Percentiles rank a stretch among this genome's conserved stretches.
phyloP scores from a whole-genome alignment of 2,888 invertebrate species.

The Thymelicus acteon region DNA sequence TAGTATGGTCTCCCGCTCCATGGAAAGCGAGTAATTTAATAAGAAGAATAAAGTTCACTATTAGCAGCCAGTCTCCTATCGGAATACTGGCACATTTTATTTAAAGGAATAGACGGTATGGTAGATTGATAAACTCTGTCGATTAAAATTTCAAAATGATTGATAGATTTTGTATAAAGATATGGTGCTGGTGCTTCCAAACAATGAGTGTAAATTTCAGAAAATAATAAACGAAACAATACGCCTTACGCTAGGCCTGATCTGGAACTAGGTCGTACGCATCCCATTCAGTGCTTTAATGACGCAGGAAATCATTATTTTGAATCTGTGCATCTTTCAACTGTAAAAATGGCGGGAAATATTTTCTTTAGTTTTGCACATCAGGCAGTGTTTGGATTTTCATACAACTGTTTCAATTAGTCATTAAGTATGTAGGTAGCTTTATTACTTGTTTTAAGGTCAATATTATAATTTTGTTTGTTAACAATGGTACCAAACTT shows the following conservation, averaged over 20 bases:
- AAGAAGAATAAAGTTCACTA: too few species aligned
- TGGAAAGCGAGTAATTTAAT: too few species aligned
- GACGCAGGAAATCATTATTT: slow-evolving; percentile 38
- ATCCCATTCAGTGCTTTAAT: slow-evolving; percentile 33
- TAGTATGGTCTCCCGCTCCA: too few species aligned
- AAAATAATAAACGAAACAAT: slow-evolving; percentile 3
- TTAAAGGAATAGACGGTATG: too few species aligned
- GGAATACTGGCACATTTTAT: too few species aligned
- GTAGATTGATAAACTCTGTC: not conserved
- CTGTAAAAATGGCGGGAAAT: slow-evolving; percentile 23
- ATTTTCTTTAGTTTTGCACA: slow-evolving; percentile 15
- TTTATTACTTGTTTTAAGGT: too few species aligned
- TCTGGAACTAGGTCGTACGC: slow-evolving; percentile 34
- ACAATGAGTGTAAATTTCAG: slow-evolving; percentile 1
- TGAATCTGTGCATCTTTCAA: slow-evolving; percentile 31
- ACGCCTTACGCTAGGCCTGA: slow-evolving; percentile 28
- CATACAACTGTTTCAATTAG: not conserved
- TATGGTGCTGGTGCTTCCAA: not conserved
- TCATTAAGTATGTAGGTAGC: too few species aligned
- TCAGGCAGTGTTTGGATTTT: not conserved
- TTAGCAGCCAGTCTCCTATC: too few species aligned
- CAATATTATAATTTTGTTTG: too few species aligned
- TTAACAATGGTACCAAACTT: too few species aligned
- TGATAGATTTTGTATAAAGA: not conserved
- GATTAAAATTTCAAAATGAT: not conserved